Conservation (phyloP, 2,797 vertebrate genomes). For the Syngnathus acus region DNA sequence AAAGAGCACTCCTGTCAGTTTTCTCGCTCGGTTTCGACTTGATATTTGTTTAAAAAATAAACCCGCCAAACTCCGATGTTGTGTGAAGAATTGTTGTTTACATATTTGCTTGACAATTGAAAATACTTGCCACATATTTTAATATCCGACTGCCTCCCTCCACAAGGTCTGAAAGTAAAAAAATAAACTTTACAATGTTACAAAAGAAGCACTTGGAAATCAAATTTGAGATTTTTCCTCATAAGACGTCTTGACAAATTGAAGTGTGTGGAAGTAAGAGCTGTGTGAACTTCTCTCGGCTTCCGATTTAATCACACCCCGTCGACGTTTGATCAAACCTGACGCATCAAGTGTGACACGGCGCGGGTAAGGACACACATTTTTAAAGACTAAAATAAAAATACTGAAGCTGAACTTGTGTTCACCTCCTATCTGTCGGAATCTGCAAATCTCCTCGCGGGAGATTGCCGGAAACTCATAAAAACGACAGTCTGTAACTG, state of each 20-base stretch:
- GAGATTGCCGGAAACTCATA: neutral
- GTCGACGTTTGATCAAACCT: neutral
- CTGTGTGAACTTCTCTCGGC: neutral
- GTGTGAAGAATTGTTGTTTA: neutral
- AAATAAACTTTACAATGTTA: neutral
- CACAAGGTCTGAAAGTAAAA: neutral
- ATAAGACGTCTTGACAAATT: neutral
- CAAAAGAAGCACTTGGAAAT: neutral
- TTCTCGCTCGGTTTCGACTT: neutral
- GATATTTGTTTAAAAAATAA: neutral
- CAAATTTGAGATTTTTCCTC: neutral
- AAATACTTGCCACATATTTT: neutral
- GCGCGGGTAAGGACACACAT: neutral
- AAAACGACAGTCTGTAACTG: neutral
- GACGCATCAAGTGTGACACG: constrained; percentile 1
- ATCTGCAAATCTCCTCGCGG: neutral
- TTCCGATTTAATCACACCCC: neutral
- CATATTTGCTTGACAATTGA: neutral
- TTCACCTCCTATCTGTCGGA: neutral
- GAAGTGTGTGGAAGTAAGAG: neutral
- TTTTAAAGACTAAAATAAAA: neutral
- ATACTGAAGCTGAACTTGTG: constrained; percentile 1
- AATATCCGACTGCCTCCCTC: neutral
- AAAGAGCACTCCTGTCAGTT: neutral
- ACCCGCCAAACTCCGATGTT: neutral